A percentile compares a stretch with the other conserved stretches of the same genome.
phyloP scores from a whole-genome alignment of 1,140 invertebrate species.

The Olivierus martensii region DNA sequence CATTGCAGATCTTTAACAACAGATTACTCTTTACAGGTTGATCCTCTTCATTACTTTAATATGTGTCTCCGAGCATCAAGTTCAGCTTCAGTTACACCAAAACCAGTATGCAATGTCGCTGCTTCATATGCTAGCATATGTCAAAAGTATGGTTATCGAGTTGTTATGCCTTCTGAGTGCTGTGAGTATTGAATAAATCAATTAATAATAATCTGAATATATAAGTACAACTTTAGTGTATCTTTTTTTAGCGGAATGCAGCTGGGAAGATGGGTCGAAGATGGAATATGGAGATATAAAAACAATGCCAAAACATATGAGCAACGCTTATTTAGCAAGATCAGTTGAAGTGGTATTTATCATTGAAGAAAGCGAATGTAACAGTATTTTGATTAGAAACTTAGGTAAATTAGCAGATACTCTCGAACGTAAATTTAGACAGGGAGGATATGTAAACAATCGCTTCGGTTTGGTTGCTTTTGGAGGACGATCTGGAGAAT shows the following conservation, averaged over 20 bases:
- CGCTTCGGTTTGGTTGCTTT: constrained; percentile 66
- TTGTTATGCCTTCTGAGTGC: constrained; percentile 62
- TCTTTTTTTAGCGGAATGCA: constrained; percentile 26
- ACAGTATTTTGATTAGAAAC: constrained; percentile 31
- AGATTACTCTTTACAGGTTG: too few relatives aligned
- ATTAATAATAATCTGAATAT: not conserved
- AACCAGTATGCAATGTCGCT: constrained; percentile 48
- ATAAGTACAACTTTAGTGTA: constrained; percentile 4
- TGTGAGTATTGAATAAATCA: constrained; percentile 39
- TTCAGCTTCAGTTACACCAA: not conserved
- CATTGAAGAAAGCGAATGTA: constrained; percentile 70
- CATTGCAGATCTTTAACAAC: too few relatives aligned
- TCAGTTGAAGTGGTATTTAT: constrained; percentile 76
- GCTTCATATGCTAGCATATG: constrained; percentile 64
- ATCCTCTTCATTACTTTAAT: constrained; percentile 27
- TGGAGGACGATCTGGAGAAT: constrained; percentile 49
- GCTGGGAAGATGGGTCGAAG: constrained; percentile 21
- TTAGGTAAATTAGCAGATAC: constrained; percentile 2
- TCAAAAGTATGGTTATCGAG: constrained; percentile 40
- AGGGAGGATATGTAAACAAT: constrained; percentile 27
- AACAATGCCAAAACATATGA: constrained; percentile 18
- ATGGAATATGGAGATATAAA: constrained; percentile 26
- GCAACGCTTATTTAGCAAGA: constrained; percentile 5
- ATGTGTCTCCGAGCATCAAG: constrained; percentile 32
- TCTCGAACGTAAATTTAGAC: constrained; percentile 28